phyloP scores from a whole-genome alignment of 1,140 invertebrate species.

The Brachionus calyciflorus region DNA sequence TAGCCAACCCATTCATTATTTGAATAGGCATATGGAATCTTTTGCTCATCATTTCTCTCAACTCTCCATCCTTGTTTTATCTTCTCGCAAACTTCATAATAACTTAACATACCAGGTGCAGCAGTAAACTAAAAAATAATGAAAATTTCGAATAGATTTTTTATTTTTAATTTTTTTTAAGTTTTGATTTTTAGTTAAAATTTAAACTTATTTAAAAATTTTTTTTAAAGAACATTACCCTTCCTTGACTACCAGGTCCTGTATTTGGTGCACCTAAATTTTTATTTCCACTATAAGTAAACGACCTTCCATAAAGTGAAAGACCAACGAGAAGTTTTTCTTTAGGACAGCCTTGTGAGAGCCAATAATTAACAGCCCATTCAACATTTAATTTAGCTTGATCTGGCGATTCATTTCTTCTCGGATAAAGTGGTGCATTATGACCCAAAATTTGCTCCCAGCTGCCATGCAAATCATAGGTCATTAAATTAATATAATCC shows the following conservation, averaged over 20 bases:
- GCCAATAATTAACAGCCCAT: constrained; percentile 65
- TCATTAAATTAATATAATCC: constrained; percentile 85
- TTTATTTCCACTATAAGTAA: constrained; percentile 68
- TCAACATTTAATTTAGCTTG: constrained; percentile 49
- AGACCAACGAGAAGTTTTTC: constrained; percentile 79
- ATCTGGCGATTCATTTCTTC: constrained; percentile 26
- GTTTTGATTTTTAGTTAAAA: no score
- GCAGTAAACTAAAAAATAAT: constrained; percentile 67
- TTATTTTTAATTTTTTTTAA: no score
- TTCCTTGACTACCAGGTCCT: constrained; percentile 72
- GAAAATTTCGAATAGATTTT: no score
- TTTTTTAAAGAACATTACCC: constrained; percentile 54
- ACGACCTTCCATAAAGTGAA: constrained; percentile 83
- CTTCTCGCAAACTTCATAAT: constrained; percentile 70
- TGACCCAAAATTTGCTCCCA: constrained; percentile 34
- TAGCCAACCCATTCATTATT: constrained; percentile 90
- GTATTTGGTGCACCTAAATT: constrained; percentile 79
- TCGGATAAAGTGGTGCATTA: constrained; percentile 40
- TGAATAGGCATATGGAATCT: constrained; percentile 73
- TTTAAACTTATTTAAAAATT: no score
- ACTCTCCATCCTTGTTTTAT: constrained; percentile 15
- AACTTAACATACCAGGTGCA: constrained; percentile 84
- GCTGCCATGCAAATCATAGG: constrained; percentile 65
- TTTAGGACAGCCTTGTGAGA: constrained; percentile 71
- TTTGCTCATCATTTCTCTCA: constrained; percentile 27